Evolutionary conservation across 1,140 invertebrate species (phyloP), one percentile per base, ranked within the genome.

Genomic region (Carcinoscorpius rotundicauda): DNA sequence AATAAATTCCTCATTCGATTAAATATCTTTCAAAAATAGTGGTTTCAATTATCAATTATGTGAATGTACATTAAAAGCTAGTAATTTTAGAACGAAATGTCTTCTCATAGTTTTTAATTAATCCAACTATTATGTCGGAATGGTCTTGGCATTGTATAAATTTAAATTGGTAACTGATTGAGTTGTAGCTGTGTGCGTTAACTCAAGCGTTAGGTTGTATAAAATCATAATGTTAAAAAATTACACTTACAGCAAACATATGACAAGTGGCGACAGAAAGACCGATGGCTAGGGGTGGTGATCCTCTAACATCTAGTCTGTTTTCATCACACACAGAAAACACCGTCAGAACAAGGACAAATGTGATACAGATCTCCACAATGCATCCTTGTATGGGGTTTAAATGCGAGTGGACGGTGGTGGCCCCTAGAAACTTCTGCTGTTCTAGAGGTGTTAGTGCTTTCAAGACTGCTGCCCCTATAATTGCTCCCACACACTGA

Each of bases 281-380:
- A 0, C 93, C 94, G 68, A 97, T 91, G 61, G 91, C 90, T 8
- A 98, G 76, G 0, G 93, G 88, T 4, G 84, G 86, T 5, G 91
- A 82, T 57, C 85, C 83, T 0, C 82, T 86, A 52, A 91, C 79
- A 75, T 95, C 92, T 51, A 77, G 83, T 58, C 92, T 82, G 60
- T 85, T 82, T 0, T 82, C 79, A 76, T 97, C 93, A 58, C 86
- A 89, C 0, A 90, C 90, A 0, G 86, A 89, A 69, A 91, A 88
- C 4, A 96, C 87, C 6, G 93, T 87, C 53, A 94, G 80, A 1
- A 95, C 85, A 64, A 97, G 78, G 4, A 95, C 78, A 74, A 95
- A 93, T 0, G 93, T 95, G 66, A 94, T 85, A 69, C 94, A 76
- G 0, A 85, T 82, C 77, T 97, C 94, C 49, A 96, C 81, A 6